Conservation (phyloP, 1,140 invertebrate genomes). For the Probaryconus sp. region DNA sequence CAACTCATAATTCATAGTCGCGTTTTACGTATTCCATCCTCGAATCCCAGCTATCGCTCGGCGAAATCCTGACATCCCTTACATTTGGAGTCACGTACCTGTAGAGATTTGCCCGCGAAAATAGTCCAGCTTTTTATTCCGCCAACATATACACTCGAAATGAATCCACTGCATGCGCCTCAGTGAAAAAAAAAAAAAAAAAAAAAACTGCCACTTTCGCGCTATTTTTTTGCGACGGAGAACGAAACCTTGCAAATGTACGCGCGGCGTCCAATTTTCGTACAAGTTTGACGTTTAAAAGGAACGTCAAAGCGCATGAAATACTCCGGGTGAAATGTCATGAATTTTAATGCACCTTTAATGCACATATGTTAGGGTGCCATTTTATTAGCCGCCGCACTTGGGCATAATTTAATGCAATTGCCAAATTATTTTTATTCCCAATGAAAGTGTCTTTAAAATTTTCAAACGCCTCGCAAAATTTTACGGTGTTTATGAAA, state of each 20-base stretch:
- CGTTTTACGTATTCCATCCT: slow-evolving; percentile 48
- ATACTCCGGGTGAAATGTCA: too few relatives aligned
- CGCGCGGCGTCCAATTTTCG: background rate
- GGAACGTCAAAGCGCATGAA: too few relatives aligned
- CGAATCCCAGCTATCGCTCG: slow-evolving; percentile 28
- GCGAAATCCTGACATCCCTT: slow-evolving; percentile 45
- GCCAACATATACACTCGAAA: slow-evolving; percentile 22
- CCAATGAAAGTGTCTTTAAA: too few relatives aligned
- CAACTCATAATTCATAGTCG: slow-evolving; percentile 39
- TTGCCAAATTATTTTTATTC: too few relatives aligned
- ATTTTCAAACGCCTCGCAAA: too few relatives aligned
- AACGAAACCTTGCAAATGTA: slow-evolving; percentile 9
- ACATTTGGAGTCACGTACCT: slow-evolving; percentile 47
- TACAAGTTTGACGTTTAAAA: background rate
- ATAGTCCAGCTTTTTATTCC: slow-evolving; percentile 44
- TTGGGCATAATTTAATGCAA: too few relatives aligned
- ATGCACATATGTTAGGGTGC: too few relatives aligned
- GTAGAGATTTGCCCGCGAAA: slow-evolving; percentile 41
- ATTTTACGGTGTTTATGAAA: too few relatives aligned
- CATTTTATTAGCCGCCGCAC: too few relatives aligned
- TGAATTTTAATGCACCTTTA: too few relatives aligned
- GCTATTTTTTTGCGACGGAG: slow-evolving; percentile 1
- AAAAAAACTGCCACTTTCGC: slow-evolving; percentile 28
- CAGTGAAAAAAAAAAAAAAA: slow-evolving; percentile 21
- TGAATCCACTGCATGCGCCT: slow-evolving; percentile 27